Base-by-base conservation (phyloP, 2,888 invertebrate genomes). In the Calameuta idolon region DNA sequence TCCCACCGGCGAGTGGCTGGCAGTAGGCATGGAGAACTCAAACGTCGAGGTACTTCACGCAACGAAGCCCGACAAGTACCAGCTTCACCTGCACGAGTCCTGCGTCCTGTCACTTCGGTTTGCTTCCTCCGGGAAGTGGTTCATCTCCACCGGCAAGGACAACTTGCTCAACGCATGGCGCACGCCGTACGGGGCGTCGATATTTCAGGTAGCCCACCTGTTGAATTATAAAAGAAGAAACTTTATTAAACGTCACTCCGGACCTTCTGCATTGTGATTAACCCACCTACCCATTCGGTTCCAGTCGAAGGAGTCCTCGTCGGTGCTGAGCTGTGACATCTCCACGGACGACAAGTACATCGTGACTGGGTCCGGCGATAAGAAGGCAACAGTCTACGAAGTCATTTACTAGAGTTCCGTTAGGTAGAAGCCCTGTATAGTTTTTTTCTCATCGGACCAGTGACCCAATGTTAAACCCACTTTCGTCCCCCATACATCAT, bases 131-230 rank as follows among this genome's bases (percentile, higher is more conserved):
- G 99, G 99, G 87, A 99, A 99, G 92, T 99, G 99, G 98, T 99
- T 99, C 93, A 98, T 98, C 84, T 98, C 97, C 83, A 99, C 98
- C n/a, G 98, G 98, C 84, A 99, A 99, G 93, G 99, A 99, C 92
- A 99, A 99, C 93, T 93, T 98, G 90, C 94, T 99, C 77, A 98
- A 99, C 92, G 98, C 98, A 69, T 99, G 99, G 98, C 94, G 98
- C 89, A 98, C 99, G 88, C 99, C 99, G 0, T 98, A 99, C 91
- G 99, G 99, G 83, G 98, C 98, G 85, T 98, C 97, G 89, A 98
- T 99, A 94, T 98, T 99, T 94, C 98, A 98, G 96, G 98, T 98
- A 90, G 89, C 87, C 40, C 40, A 15, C 4, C 15, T 40, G 40
- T 40, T 40, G 9, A 71, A 55, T 55, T 15, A 55, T 2, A 23